phyloP scores from a whole-genome alignment of 2,888 invertebrate species.

The Lymantria monacha region DNA sequence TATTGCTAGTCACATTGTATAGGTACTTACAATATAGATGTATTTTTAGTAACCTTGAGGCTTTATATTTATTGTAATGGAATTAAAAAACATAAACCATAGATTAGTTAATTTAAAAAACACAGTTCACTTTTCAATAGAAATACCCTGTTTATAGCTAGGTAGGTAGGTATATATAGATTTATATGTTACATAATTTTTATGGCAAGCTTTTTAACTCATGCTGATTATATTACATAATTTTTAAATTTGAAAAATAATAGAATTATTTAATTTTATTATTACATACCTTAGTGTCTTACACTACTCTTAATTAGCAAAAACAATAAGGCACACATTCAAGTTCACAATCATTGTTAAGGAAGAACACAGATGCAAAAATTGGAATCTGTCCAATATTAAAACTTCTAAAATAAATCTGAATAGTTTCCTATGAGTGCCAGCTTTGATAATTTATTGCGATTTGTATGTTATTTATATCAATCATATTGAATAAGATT shows the following conservation, averaged over 20 bases:
- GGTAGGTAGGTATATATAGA: no score
- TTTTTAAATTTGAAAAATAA: background rate
- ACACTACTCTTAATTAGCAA: conserved; percentile 19
- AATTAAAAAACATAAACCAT: no score
- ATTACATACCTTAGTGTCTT: conserved; percentile 26
- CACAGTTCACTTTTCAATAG: no score
- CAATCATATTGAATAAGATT: conserved; percentile 13
- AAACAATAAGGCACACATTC: conserved; percentile 34
- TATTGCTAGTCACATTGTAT: no score
- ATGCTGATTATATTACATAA: background rate
- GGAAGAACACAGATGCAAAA: conserved; percentile 61
- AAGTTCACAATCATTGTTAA: conserved; percentile 44
- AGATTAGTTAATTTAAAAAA: no score
- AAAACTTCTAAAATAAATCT: conserved; percentile 76
- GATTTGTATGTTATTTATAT: conserved; percentile 34
- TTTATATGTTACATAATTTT: background rate
- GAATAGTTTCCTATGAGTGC: conserved; percentile 55
- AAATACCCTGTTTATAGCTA: background rate
- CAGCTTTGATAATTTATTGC: conserved; percentile 55
- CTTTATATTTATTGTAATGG: no score
- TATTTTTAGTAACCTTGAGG: no score
- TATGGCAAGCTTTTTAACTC: background rate
- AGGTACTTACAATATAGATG: no score
- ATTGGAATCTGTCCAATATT: conserved; percentile 74
- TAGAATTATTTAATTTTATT: background rate